A percentile compares a stretch with the other conserved stretches of the same genome.
Evolutionary conservation across 37 sponge, comb jelly and placozoan species (phyloP).

Genomic region (Cliona cf. orientalis): DNA sequence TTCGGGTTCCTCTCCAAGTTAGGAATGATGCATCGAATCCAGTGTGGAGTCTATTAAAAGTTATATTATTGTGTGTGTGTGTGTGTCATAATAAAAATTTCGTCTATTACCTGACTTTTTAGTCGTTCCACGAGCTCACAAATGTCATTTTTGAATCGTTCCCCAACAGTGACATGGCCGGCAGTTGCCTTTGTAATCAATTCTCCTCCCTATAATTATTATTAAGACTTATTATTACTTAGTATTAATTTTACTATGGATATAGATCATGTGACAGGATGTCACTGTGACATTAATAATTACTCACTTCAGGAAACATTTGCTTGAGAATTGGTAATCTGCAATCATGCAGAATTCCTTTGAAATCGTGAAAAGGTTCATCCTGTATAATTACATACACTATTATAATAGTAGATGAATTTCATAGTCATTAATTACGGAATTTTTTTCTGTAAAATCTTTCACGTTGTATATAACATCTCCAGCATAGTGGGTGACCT

Average conservation of each 20-base stretch:
- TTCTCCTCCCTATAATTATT: conserved; percentile 53
- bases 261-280: no score
- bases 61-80: not conserved
- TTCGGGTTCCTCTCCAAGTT: conserved; percentile 49
- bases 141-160: conserved; percentile 79
- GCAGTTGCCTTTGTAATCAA: conserved; percentile 54
- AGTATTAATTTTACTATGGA: not conserved
- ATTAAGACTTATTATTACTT: not conserved
- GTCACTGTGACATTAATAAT: not conserved
- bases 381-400: conserved; percentile 47
- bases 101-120: conserved; percentile 48
- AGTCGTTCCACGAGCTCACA: conserved; percentile 55
- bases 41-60: conserved; percentile 68
- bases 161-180: conserved; percentile 60
- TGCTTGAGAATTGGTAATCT: conserved; percentile 47
- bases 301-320: conserved; percentile 73
- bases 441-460: no score
- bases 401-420: no score
- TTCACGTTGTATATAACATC: no score
- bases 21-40: conserved; percentile 79
- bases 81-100: not conserved
- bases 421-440: no score
- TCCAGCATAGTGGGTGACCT: no score
- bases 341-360: conserved; percentile 65
- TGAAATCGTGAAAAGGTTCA: conserved; percentile 73